A percentile compares a stretch with the other conserved stretches of the same genome.
Evolutionary conservation across 2,113 vertebrate genomes (phyloP).

Genomic region (Sander lucioperca): DNA sequence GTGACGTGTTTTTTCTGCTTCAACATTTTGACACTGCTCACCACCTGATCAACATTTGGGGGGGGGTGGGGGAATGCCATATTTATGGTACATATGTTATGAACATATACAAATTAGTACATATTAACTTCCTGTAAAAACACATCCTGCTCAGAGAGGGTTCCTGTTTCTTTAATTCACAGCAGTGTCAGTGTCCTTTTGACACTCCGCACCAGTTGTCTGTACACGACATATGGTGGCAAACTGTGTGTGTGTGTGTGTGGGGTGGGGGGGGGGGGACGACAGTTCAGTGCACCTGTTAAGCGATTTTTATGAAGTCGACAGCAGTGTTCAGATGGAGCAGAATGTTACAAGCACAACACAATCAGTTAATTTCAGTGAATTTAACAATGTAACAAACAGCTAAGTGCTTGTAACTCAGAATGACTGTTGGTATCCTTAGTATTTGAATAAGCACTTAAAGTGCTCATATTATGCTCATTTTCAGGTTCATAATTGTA

Average conservation of each 20-base stretch:
- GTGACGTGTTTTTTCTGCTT: conserved; percentile 5
- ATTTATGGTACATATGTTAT: background rate
- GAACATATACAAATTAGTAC: background rate
- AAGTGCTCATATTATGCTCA: too few species aligned
- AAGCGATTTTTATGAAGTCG: background rate
- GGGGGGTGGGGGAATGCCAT: background rate
- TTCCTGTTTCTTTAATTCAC: background rate
- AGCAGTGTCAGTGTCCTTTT: background rate
- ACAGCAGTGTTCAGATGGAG: conserved; percentile 22
- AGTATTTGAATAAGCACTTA: background rate
- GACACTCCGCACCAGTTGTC: conserved; percentile 45
- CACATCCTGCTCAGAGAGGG: background rate
- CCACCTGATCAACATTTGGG: background rate
- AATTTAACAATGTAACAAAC: background rate
- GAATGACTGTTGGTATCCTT: background rate
- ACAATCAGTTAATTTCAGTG: background rate
- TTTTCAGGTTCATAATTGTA: too few species aligned
- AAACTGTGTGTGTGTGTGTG: background rate
- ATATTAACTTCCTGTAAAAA: background rate
- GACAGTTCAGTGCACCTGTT: conserved; percentile 42
- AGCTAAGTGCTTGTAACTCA: background rate
- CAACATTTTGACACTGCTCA: background rate
- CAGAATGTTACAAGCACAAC: background rate
- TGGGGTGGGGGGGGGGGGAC: background rate
- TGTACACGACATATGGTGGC: conserved; percentile 17